These are phyloP conservation scores for Serranus cabrilla DNA, from an alignment of 2,797 vertebrate genomes.

Conservation along the genomic window DNA sequence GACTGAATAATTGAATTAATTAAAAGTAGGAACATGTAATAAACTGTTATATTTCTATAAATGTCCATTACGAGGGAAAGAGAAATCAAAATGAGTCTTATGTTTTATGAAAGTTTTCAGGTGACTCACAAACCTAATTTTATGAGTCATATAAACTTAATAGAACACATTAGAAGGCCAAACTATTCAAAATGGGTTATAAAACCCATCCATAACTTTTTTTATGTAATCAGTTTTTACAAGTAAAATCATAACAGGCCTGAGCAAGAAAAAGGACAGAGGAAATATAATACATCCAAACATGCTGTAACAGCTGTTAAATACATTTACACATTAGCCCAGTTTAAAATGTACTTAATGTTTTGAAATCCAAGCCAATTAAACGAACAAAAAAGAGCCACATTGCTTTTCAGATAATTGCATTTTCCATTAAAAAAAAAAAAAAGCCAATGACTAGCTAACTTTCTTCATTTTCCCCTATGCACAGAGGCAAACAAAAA, in stretches of 20 bases:
- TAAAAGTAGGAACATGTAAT: background rate
- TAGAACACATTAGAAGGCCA: background rate
- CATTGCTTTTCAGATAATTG: background rate
- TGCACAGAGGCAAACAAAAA: conserved; percentile 15
- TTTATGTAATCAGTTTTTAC: too few species aligned
- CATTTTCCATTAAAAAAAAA: background rate
- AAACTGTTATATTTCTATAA: background rate
- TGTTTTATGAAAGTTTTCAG: background rate
- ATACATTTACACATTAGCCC: too few species aligned
- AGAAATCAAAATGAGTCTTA: background rate
- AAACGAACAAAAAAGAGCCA: background rate
- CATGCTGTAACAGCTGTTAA: too few species aligned
- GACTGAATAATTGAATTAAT: background rate
- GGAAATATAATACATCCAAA: too few species aligned
- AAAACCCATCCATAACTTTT: too few species aligned
- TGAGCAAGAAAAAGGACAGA: too few species aligned
- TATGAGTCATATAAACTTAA: background rate
- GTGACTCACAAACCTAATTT: background rate
- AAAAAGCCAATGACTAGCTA: background rate
- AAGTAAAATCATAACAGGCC: too few species aligned
- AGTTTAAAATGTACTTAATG: too few species aligned
- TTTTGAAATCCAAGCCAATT: too few species aligned
- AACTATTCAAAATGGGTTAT: too few species aligned
- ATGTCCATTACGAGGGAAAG: background rate
- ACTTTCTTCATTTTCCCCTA: background rate